These are phyloP conservation scores for Gadus chalcogrammus DNA, from an alignment of 2,113 vertebrate genomes.

Conservation along the genomic window DNA sequence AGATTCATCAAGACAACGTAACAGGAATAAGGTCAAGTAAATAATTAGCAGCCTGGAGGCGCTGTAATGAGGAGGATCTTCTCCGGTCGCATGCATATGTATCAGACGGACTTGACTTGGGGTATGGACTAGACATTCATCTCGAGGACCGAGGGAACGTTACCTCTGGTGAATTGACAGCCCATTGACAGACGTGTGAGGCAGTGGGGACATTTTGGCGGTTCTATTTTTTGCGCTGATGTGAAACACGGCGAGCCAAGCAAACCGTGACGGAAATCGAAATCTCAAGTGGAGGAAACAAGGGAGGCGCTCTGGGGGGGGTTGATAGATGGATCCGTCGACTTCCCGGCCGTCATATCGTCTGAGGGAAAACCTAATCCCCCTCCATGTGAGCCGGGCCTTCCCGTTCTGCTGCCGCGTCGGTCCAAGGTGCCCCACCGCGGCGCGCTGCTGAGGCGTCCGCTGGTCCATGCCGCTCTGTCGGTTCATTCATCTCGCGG, in stretches of 20 bases:
- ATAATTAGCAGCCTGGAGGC: constrained; percentile 39
- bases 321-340: constrained; percentile 44
- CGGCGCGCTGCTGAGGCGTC: constrained; percentile 32
- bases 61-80: constrained; percentile 31
- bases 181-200: constrained; percentile 35
- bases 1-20: too few relatives aligned
- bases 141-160: constrained; percentile 51
- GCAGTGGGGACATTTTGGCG: constrained; percentile 13
- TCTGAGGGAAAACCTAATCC: constrained; percentile 52
- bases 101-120: neutral
- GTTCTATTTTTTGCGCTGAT: constrained; percentile 23
- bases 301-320: constrained; percentile 22
- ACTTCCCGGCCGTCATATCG: constrained; percentile 40
- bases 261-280: constrained; percentile 30
- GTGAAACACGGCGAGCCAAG: constrained; percentile 1
- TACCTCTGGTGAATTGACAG: constrained; percentile 25
- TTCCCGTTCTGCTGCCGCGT: constrained; percentile 25
- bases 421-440: constrained; percentile 24
- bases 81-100: constrained; percentile 26
- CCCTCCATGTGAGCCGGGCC: constrained; percentile 29
- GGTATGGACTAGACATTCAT: constrained; percentile 31
- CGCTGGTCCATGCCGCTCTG: constrained; percentile 26
- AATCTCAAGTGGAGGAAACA: constrained; percentile 32
- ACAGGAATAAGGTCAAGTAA: constrained; percentile 50
- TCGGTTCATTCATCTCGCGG: constrained; percentile 54